Percentiles rank a stretch among this genome's conserved stretches.
These are phyloP conservation scores for Myiopsitta monachus DNA, from an alignment of 2,113 vertebrate genomes.

Conservation along the genomic window DNA sequence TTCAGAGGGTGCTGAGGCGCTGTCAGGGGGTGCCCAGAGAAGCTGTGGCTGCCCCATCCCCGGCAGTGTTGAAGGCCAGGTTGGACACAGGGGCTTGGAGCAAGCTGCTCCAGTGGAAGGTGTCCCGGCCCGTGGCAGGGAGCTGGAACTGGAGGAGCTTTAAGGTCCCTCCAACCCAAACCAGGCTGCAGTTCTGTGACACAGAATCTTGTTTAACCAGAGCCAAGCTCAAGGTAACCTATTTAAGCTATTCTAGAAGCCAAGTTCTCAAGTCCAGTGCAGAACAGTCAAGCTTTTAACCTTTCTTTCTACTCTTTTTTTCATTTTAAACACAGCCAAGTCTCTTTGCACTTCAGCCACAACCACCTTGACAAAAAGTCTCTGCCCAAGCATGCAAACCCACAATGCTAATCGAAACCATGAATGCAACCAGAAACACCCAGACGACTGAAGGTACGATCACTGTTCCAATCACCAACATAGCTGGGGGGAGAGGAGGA, in stretches of 20 bases:
- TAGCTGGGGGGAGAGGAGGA: background rate
- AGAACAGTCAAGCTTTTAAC: background rate
- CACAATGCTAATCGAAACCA: accelerated
- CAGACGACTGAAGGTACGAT: accelerated
- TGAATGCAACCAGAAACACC: background rate
- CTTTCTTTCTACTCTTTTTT: background rate
- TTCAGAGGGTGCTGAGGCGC: background rate
- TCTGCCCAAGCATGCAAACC: background rate
- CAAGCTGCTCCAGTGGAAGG: background rate
- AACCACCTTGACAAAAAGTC: background rate
- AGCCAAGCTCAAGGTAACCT: background rate
- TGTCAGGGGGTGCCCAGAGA: background rate
- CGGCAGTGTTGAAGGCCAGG: background rate
- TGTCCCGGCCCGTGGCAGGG: background rate
- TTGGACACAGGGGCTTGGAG: background rate
- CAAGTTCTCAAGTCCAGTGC: background rate
- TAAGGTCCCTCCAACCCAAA: background rate
- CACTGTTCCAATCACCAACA: background rate
- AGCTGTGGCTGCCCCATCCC: background rate
- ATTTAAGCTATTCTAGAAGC: background rate
- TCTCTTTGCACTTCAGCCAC: background rate
- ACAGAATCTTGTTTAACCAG: background rate
- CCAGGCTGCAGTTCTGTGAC: background rate
- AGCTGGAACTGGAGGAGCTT: background rate
- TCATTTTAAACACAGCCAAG: background rate